Percentiles rank a stretch among this genome's conserved stretches.
These are phyloP conservation scores for Distichodus sexfasciatus DNA, from an alignment of 2,797 vertebrate species.

Conservation along the genomic window DNA sequence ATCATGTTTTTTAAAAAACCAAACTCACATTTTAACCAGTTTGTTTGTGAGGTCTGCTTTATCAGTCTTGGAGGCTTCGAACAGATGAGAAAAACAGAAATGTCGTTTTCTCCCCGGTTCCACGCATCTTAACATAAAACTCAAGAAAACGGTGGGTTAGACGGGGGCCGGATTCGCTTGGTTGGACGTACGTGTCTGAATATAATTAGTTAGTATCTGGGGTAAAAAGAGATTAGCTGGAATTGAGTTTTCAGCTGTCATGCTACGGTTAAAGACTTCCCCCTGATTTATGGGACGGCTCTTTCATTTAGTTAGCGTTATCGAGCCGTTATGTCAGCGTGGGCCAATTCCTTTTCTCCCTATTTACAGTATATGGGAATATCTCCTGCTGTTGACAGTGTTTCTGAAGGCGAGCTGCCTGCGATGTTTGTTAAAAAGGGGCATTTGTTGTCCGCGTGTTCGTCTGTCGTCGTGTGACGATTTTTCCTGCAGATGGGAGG, in stretches of 20 bases:
- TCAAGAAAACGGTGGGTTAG: too few species aligned
- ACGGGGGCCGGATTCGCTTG: background rate
- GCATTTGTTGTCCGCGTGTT: conserved; percentile 10
- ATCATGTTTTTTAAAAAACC: too few species aligned
- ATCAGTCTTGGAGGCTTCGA: too few species aligned
- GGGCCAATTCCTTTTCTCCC: background rate
- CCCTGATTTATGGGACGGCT: background rate
- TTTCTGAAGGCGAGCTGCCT: background rate
- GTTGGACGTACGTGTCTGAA: background rate
- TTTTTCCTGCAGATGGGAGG: conserved; percentile 38
- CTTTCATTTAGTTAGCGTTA: background rate
- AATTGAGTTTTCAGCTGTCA: background rate
- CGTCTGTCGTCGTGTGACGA: conserved; percentile 33
- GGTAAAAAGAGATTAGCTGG: background rate
- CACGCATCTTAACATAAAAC: too few species aligned
- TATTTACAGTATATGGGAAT: background rate
- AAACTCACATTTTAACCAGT: too few species aligned
- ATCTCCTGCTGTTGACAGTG: background rate
- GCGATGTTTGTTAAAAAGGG: conserved; percentile 9
- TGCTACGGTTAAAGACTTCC: background rate
- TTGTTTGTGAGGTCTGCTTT: too few species aligned
- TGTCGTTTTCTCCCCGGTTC: too few species aligned
- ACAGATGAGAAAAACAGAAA: too few species aligned
- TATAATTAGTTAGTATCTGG: background rate
- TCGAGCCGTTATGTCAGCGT: background rate